Base-by-base conservation (phyloP, 2,113 vertebrate species). In the Pygoscelis adeliae region DNA sequence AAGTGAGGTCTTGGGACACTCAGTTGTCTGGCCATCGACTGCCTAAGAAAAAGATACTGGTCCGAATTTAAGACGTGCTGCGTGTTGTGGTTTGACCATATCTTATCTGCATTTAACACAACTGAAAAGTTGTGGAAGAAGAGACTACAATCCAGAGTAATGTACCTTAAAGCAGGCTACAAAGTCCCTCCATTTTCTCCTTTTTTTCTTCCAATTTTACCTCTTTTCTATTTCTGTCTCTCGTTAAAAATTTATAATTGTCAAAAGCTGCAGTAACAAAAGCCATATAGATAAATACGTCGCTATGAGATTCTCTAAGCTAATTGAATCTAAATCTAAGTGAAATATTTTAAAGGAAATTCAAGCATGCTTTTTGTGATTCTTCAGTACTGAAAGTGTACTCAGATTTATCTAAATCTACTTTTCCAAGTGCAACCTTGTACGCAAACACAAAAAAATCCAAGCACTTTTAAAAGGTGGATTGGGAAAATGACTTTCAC, bases 11-110 rank as follows among this genome's bases (percentile, higher is more conserved):
- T 49, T 42, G 23, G 40, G 27, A 46, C 6, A 22, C 32, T 32
- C 2, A 2, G 11, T 14, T 52, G 30, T n/a, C 7, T 26, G 8
- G 21, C 55, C 47, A 63, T 4, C 10, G 0, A 0, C 13, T 47
- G 27, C 27, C 23, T 14, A 17, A 65, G 63, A 61, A 44, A 32
- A 22, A 61, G 13, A 3, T 16, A n/a, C 2, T 6, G 13, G 15
- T 56, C 34, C 15, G 30, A 29, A 40, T 55, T 40, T 12, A 63
- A 20, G 1, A 16, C 0, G 1, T 5, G 40, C 13, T n/a, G 12
- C 30, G 6, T 8, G 50, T 12, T 49, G 11, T 20, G 17, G 52
- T 73, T 50, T 58, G 44, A 15, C 52, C 15, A 20, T 27, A 10
- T 36, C 44, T 36, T 32, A 21, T 3, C 16, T 27, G 26, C 3